Percentiles rank a stretch among this genome's conserved stretches.
Evolutionary conservation across 2,113 vertebrate genomes (phyloP).

Genomic region (Chloroceryle aenea): DNA sequence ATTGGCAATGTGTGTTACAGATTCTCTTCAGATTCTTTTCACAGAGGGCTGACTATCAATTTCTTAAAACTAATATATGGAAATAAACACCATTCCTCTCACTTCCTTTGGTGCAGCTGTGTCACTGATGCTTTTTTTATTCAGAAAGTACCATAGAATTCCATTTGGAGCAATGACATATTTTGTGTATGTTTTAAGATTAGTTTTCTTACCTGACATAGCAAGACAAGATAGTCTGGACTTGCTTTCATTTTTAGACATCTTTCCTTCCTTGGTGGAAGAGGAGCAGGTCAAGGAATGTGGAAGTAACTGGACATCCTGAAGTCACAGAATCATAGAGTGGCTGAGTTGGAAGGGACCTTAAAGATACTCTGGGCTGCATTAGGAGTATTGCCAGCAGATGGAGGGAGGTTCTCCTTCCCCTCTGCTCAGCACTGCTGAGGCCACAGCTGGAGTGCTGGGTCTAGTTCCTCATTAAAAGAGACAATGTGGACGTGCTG

Average conservation of each 20-base stretch:
- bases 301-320: neutral
- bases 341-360: no score
- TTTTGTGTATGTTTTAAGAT: neutral
- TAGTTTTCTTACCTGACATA: neutral
- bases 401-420: neutral
- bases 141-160: neutral
- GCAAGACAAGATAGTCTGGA: neutral
- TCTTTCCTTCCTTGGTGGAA: neutral
- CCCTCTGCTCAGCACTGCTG: neutral
- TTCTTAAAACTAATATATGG: neutral
- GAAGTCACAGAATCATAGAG: neutral
- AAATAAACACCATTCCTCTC: neutral
- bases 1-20: neutral
- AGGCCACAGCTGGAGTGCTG: neutral
- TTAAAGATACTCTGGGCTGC: neutral
- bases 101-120: neutral
- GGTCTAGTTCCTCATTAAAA: accelerated
- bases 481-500: neutral
- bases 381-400: neutral
- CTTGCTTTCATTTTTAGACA: neutral
- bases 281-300: neutral
- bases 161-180: neutral
- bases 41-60: neutral
- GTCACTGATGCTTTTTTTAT: neutral
- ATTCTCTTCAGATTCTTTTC: neutral